A percentile compares a stretch with the other conserved stretches of the same genome.
phyloP scores from a whole-genome alignment of 2,113 vertebrate species.

The Albula goreensis region DNA sequence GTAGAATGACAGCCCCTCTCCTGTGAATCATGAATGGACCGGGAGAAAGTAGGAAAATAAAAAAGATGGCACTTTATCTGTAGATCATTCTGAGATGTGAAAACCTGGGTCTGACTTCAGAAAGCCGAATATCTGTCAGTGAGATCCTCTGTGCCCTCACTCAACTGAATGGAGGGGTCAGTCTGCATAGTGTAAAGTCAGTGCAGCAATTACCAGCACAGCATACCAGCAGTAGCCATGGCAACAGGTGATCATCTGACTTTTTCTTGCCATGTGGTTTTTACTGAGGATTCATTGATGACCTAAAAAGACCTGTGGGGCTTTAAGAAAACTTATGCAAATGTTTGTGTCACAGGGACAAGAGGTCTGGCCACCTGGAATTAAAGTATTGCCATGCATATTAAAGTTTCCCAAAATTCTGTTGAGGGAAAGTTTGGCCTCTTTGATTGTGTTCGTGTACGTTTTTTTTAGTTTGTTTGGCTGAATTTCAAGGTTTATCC shows the following conservation, averaged over 20 bases:
- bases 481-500: background rate
- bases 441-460: background rate
- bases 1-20: background rate
- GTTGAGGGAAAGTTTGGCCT: background rate
- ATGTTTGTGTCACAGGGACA: background rate
- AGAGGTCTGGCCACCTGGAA: background rate
- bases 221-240: slow-evolving; percentile 45
- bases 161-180: background rate
- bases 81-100: background rate
- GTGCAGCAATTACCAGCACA: slow-evolving; percentile 32
- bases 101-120: background rate
- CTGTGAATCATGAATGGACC: background rate
- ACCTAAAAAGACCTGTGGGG: slow-evolving; percentile 40
- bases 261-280: slow-evolving; percentile 51
- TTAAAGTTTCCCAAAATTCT: background rate
- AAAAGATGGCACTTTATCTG: background rate
- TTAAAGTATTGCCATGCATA: background rate
- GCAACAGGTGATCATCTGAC: slow-evolving; percentile 61
- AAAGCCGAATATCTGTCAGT: background rate
- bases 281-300: slow-evolving; percentile 50
- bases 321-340: background rate
- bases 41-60: background rate
- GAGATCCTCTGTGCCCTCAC: background rate
- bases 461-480: background rate
- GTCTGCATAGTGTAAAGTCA: background rate